Base-by-base conservation (phyloP, 2,888 invertebrate species). In the Pemphredon lugubris region DNA sequence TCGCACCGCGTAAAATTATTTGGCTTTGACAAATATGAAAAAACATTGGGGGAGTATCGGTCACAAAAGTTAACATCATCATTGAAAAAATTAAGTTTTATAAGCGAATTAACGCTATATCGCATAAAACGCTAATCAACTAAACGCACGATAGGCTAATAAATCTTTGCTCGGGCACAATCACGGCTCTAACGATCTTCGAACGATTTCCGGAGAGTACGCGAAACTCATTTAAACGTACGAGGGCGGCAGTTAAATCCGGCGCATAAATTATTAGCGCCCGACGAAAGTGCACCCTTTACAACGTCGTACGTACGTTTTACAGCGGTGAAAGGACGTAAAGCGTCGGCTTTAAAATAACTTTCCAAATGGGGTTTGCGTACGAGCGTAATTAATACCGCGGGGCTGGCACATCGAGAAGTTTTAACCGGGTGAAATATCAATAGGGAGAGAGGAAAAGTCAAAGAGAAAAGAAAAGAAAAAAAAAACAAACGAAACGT, bases 251-350 rank as follows among this genome's bases (percentile, higher is more conserved):
- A 32, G 64, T 69, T 66, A 53, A 77, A 66, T 73, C 59, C 61
- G 47, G 30, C 70, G 78, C 78, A 77, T 76, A 77, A 76, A 77
- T 76, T 76, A 77, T 48, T 53, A 21, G 39, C 51, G 77, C 63
- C 48, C 68, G 70, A 37, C 20, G 23, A n/a, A 20, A 18, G 53
- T 64, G 53, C 59, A 58, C 58, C 53, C 60, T 65, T 70, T 61
- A 64, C 60, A 39, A 21, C 77, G 44, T 50, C 37, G 48, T 66
- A 66, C 37, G 21, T 14, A 44, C 65, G 45, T 60, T 77, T 77
- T 68, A 68, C 77, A 77, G 58, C 59, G 73, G 34, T 77, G 60
- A 58, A 47, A 64, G 60, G 60, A 75, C 69, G 69, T 63, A 58
- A 57, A 72, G 64, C 53, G 55, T 26, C 18, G 59, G 63, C 65